Base-by-base conservation (phyloP, 2,113 vertebrate genomes). In the Cyprinodon tularosa region DNA sequence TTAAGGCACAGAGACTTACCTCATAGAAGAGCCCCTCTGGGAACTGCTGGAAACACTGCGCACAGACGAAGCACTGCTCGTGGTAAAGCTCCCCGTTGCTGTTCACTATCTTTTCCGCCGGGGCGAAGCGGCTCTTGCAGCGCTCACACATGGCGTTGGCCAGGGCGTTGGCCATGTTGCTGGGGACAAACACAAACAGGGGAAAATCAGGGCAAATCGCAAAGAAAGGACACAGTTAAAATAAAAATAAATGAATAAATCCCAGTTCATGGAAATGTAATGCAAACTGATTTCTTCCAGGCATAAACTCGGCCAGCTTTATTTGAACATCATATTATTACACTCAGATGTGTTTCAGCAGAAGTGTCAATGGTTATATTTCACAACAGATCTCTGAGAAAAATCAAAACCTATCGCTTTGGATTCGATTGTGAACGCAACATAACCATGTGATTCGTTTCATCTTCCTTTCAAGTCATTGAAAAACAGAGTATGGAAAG, bases 41-140 rank as follows among this genome's bases (percentile, higher is more conserved):
- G 84, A 99, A 99, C 91, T 98, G 98, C 86, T 99, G 98, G 78
- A 99, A 99, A 90, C 98, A 99, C 93, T 99, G 98, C 2, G 98
- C 98, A 0, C 98, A 99, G 69, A 98, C 96, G 0, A 99, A 99
- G 87, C 98, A 99, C 90, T 97, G 96, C 85, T 99, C 97, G 0
- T 99, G 98, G 90, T 98, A 99, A 68, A 99, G 95, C 75, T 99
- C 98, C 0, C 98, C 98, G 0, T 98, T 98, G 71, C 98, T 99
- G 94, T 99, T 99, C 62, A 99, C 98, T 0, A 99, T 99, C 92
- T 97, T 99, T 95, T 99, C 98, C 0, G 96, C 95, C 0, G 97
- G 96, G 0, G 95, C 96, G 38, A 99, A 99, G 61, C 97, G 96
- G 0, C 93, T 95, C 88, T 93, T 95, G 84, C 98, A 99, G 89